These are phyloP conservation scores for Axinella damicornis DNA, from an alignment of 37 sponge, comb jelly and placozoan genomes.

Conservation along the genomic window DNA sequence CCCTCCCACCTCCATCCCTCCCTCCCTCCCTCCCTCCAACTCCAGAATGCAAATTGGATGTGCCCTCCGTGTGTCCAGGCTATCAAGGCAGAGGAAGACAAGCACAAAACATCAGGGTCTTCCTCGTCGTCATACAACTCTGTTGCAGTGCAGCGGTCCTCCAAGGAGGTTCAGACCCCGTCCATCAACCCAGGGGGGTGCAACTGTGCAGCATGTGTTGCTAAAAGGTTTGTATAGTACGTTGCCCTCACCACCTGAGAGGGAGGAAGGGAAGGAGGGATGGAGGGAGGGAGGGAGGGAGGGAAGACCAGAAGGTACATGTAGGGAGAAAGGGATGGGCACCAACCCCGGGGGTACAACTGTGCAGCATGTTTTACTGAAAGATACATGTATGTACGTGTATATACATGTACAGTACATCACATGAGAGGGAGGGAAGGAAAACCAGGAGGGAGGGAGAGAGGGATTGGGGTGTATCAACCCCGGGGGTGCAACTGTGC, in stretches of 20 bases:
- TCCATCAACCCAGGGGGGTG: constrained; percentile 39
- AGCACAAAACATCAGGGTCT: background rate
- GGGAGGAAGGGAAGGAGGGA: background rate
- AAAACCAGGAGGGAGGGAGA: background rate
- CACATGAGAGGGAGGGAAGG: too few relatives aligned
- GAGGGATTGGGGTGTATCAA: background rate
- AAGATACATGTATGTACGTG: too few relatives aligned
- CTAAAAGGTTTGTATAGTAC: constrained; percentile 72
- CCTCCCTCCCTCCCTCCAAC: background rate
- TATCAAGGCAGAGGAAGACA: constrained; percentile 36
- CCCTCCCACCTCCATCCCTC: background rate
- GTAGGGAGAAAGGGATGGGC: too few relatives aligned
- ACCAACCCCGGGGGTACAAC: too few relatives aligned
- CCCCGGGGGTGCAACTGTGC: constrained; percentile 69
- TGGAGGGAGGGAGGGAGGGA: background rate
- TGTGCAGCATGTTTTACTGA: too few relatives aligned
- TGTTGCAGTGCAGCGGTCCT: background rate
- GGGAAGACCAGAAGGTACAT: too few relatives aligned
- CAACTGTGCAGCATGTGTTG: constrained; percentile 71
- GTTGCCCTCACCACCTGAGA: too few relatives aligned
- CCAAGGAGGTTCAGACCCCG: constrained; percentile 2
- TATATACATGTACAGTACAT: too few relatives aligned
- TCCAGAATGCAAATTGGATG: constrained; percentile 25
- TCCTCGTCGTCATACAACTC: background rate
- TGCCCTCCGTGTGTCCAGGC: constrained; percentile 44